Base-by-base conservation (phyloP, 2,888 invertebrate genomes). In the Melinaea menophilus region DNA sequence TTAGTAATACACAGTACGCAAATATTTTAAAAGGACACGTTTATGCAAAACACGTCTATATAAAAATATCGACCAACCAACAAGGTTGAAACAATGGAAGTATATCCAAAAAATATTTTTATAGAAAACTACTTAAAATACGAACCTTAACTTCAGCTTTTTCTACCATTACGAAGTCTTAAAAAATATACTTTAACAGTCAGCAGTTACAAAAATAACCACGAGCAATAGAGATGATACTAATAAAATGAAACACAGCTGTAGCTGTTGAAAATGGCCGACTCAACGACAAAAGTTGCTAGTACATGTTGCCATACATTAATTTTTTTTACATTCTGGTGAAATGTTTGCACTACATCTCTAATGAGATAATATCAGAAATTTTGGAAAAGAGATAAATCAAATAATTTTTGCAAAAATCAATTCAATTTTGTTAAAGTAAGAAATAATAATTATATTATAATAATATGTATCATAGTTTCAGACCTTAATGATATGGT, bases 1-100 rank as follows among this genome's bases (percentile, higher is more conserved):
- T 31, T 51, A 51, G 11, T n/a, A 11, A 31, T 22, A 31, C 22
- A 9, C 51, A 51, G 2, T 31, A 51, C 31, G 31, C 41, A 9
- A 9, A 41, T 48, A 48, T 48, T 48, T 48, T 59, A 59, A 63
- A 59, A 61, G 58, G 59, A 65, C 67, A 70, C 61, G 61, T 65
- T 65, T 47, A 64, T 62, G 61, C 46, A 59, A 67, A 62, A 65
- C 55, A 67, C 47, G 63, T 64, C 58, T 59, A 62, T 58, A 70
- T 41, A 75, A 73, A 76, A 76, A 69, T 77, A 80, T 81, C 73
- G 79, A 80, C 76, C 79, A 79, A 80, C 75, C 69, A 78, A 81
- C 78, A 80, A 82, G 78, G 78, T 78, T 76, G 82, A 82, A 69
- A 86, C 85, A 86, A 86, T 86, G 83, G 82, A 81, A 79, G 68